Evolutionary conservation across 2,113 vertebrate genomes (phyloP), one percentile per base, ranked within the genome.

Genomic region (Sinocyclocheilus anshuiensis): DNA sequence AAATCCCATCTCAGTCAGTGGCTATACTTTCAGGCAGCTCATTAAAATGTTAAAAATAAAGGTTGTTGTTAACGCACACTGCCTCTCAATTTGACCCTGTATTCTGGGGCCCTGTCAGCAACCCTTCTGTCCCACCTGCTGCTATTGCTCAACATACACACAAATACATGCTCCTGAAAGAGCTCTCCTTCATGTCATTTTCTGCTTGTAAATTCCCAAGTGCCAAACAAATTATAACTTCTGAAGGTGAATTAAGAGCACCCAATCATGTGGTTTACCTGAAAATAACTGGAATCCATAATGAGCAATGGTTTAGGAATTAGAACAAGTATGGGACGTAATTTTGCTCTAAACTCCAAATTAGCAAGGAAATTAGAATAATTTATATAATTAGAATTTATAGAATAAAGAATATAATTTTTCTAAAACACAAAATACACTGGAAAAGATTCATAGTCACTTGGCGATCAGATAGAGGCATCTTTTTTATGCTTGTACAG

Each of bases 1-100:
- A 88, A 84, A 81, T 63, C 29, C 59, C 77, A 86, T 26, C 16
- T 50, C 29, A 22, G 9, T 85, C 91, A 24, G 26, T 87, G 89
- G 89, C 90, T 94, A 90, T 69, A 74, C 82, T 94, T 94, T 94
- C 92, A 93, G 89, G 83, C 86, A 85, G 92, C 93, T 94, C 91
- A 88, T 94, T 94, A 93, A 90, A 93, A 85, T 90, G 93, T 92
- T 94, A 95, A 94, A 95, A 95, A 95, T 95, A 95, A 93, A 93
- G 63, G 53, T 84, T n/a, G 86, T 86, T 92, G 88, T 90, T 89
- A 88, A 93, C 87, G 90, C 90, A 89, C 84, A 88, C 18, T 26
- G 86, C 88, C 92, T 91, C 82, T 90, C 69, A 83, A 88, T 91
- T 89, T 91, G 90, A 93, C 90, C 89, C 88, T 29, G 10, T 77